These are phyloP conservation scores for Clarias laeviceps DNA, from an alignment of 2,797 vertebrate genomes.

Conservation along the genomic window DNA sequence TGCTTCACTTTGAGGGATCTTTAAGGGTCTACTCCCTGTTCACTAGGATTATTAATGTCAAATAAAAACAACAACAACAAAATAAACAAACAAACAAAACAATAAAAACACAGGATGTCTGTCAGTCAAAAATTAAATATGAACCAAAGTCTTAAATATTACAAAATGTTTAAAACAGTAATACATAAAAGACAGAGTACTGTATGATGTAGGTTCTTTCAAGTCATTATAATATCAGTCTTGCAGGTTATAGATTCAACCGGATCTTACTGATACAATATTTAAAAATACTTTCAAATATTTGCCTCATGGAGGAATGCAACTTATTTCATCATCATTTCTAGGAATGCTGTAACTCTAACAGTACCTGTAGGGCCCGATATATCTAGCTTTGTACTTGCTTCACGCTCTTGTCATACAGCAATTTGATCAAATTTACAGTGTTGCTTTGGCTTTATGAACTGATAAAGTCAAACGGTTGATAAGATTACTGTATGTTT, in stretches of 20 bases:
- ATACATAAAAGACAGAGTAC: neutral
- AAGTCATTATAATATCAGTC: neutral
- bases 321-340: constrained; percentile 1
- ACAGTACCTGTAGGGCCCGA: neutral
- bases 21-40: neutral
- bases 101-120: too few species aligned
- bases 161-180: neutral
- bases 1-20: neutral
- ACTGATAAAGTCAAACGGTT: neutral
- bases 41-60: neutral
- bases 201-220: neutral
- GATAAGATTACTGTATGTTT: too few species aligned
- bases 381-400: neutral
- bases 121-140: neutral
- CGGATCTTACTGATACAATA: neutral
- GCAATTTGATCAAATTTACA: neutral
- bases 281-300: constrained; percentile 14
- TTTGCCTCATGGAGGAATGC: constrained; percentile 2
- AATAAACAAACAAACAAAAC: too few species aligned
- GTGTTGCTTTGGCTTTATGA: neutral
- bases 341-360: neutral
- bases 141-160: neutral
- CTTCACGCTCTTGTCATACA: neutral
- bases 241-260: neutral
- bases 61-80: neutral